Evolutionary conservation across 2,113 vertebrate species (phyloP).

Genomic region (Nycticebus coucang): DNA sequence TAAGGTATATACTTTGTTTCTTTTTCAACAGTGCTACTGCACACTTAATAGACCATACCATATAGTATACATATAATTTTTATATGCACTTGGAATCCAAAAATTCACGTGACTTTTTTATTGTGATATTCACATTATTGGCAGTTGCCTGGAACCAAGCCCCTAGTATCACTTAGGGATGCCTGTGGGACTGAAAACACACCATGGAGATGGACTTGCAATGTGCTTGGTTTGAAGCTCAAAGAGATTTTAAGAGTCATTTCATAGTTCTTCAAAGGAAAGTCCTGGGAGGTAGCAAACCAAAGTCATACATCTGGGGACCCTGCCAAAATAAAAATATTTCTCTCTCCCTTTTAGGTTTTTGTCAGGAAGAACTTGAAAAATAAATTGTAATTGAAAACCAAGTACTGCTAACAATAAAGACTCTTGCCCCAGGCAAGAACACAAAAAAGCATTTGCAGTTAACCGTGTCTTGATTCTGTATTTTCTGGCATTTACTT

Average conservation of each 20-base stretch:
- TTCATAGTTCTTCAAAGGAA: conserved; percentile 41
- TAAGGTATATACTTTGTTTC: background rate
- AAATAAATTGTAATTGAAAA: conserved; percentile 38
- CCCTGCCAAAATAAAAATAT: background rate
- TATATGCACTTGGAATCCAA: background rate
- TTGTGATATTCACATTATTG: background rate
- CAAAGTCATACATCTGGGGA: background rate
- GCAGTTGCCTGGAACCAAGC: background rate
- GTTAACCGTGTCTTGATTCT: background rate
- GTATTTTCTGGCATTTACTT: conserved; percentile 35
- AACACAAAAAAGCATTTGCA: background rate
- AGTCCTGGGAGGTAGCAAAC: background rate
- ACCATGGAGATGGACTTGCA: background rate
- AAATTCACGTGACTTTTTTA: background rate
- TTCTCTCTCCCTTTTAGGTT: background rate
- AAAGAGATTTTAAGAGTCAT: background rate
- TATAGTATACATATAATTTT: background rate
- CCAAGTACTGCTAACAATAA: background rate
- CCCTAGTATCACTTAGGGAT: background rate
- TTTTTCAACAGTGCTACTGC: background rate
- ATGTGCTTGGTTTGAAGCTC: conserved; percentile 40
- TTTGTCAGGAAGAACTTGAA: background rate
- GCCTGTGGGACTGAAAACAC: background rate
- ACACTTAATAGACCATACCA: background rate
- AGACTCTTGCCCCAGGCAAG: background rate